These are phyloP conservation scores for Dynastes tityus DNA, from an alignment of 2,888 invertebrate species.

Conservation along the genomic window DNA sequence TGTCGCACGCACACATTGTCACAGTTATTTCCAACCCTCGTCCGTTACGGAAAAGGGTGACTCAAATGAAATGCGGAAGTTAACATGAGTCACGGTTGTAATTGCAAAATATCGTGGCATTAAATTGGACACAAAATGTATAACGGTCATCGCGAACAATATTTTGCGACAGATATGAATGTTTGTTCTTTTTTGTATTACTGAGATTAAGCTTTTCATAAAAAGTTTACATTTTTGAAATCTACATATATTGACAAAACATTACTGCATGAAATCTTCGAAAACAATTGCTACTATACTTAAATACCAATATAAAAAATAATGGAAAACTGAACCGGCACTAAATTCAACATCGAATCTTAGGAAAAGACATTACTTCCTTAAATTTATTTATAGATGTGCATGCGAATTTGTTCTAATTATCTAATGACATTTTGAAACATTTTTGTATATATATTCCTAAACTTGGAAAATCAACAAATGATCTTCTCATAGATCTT, in stretches of 20 bases:
- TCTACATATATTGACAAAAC: background rate
- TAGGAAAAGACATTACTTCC: no score
- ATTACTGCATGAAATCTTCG: background rate
- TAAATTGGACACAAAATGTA: conserved; percentile 27
- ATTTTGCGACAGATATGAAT: background rate
- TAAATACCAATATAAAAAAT: background rate
- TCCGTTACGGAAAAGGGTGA: conserved; percentile 34
- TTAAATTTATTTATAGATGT: no score
- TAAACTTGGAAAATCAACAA: no score
- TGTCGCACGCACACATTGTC: conserved; percentile 19
- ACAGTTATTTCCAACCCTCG: conserved; percentile 41
- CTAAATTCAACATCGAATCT: background rate
- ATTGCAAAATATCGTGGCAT: conserved; percentile 43
- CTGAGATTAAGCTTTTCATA: background rate
- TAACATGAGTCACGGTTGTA: conserved; percentile 47
- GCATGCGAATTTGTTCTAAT: no score
- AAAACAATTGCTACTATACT: background rate
- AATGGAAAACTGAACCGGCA: background rate
- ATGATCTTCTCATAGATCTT: no score
- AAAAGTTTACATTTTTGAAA: background rate
- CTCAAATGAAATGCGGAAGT: conserved; percentile 47
- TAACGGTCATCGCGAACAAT: conserved; percentile 4
- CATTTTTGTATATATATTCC: no score
- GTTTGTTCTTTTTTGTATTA: background rate
- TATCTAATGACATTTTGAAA: no score